Evolutionary conservation across 1,140 invertebrate species (phyloP), one percentile per base, ranked within the genome.

Genomic region (Drosophila pandora): DNA sequence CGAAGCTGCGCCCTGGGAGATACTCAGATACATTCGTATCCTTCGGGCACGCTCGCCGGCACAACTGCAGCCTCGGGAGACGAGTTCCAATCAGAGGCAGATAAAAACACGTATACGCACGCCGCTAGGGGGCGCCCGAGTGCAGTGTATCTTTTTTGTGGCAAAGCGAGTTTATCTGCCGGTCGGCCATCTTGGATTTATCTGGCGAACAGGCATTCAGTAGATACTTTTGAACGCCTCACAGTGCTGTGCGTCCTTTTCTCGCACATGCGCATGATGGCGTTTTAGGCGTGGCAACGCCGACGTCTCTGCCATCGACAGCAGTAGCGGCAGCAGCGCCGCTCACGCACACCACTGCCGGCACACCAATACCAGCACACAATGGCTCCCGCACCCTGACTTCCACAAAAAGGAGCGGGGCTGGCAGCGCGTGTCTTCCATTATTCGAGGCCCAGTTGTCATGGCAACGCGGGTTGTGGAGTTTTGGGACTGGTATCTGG

Each of bases 171-270:
- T 68, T 68, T 88, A 83, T 79, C 83, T 87, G 6, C 10, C 43
- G 8, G 52, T 60, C 84, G 64, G 83, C 83, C 83, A 88, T 88
- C 47, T 80, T 88, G 79, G 49, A 89, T 80, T 88, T 88, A 88
- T 88, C 83, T 88, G 73, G 32, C 49, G 32, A 13, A 6, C 37
- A 25, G 48, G 61, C 69, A 79, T 69, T 73, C 68, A 54, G 9
- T 60, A 63, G 72, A 50, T 68, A 77, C 62, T 53, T 34, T 30
- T 21, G 17, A 45, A 21, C 41, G 41, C 45, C 57, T 37, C 50
- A 7, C 59, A 64, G 41, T 50, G 47, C 47, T 47, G 58, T 78
- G 78, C 82, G 79, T 87, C 84, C 82, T 74, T 83, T 72, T 87
- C 76, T 37, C 76, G 84, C 83, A 87, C 83, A 87, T 88, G 82